Conservation (phyloP, 1,140 invertebrate genomes). For the Frieseomelitta varia region DNA sequence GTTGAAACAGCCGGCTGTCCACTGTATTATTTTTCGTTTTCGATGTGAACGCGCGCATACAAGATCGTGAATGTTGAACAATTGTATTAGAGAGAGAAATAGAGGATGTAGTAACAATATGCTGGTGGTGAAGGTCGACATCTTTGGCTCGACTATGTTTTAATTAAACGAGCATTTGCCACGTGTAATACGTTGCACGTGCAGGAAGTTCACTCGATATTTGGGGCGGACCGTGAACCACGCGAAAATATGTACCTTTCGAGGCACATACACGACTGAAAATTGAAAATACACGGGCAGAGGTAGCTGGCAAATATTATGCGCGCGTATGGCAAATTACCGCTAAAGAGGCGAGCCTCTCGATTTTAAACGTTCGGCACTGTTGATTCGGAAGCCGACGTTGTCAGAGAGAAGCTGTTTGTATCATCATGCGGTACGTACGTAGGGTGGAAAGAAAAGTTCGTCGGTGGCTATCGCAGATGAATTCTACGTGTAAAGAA, state of each 20-base stretch:
- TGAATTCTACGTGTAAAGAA: too few relatives aligned
- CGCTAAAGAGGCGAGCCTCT: too few relatives aligned
- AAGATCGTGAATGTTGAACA: not conserved
- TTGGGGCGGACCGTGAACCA: not conserved
- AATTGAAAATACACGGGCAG: not conserved
- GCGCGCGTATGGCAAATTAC: not conserved
- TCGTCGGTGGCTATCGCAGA: too few relatives aligned
- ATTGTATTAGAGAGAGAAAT: not conserved
- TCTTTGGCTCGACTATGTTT: not conserved
- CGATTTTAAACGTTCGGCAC: not conserved
- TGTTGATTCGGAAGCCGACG: not conserved
- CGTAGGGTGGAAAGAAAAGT: too few relatives aligned
- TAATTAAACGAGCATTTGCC: constrained; percentile 12
- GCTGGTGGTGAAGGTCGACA: not conserved
- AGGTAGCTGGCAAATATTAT: not conserved
- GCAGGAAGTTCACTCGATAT: not conserved
- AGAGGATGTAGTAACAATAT: not conserved
- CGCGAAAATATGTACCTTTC: not conserved
- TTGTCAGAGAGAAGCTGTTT: not conserved
- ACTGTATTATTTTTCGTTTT: not conserved
- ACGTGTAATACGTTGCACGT: not conserved
- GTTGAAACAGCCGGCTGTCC: not conserved
- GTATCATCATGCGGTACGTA: not conserved
- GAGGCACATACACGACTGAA: not conserved
- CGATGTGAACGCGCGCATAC: too few relatives aligned